These are phyloP conservation scores for Heteromormyrus szaboi DNA, from an alignment of 2,797 vertebrate species.

Conservation along the genomic window DNA sequence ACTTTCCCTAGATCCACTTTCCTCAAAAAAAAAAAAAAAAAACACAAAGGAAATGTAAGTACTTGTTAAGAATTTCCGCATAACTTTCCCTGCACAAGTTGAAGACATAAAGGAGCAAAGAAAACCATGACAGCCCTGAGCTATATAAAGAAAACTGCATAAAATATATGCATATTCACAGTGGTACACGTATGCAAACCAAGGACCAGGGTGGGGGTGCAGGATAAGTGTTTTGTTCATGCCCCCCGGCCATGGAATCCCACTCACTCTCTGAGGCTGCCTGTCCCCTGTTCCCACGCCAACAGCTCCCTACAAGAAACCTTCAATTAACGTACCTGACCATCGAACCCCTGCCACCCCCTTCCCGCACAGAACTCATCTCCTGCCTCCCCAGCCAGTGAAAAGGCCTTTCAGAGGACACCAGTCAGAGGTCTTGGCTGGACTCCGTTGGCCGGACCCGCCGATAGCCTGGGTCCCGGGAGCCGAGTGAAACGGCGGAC, in stretches of 20 bases:
- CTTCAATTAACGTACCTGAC: slow-evolving; percentile 26
- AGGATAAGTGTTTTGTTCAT: neutral
- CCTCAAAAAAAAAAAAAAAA: neutral
- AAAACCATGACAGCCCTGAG: neutral
- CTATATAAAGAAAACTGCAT: neutral
- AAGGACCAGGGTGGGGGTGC: neutral
- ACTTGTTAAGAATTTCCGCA: neutral
- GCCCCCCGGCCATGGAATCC: neutral
- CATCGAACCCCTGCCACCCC: slow-evolving; percentile 10
- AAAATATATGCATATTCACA: neutral
- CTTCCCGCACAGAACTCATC: neutral
- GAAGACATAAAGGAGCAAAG: neutral
- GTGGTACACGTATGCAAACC: neutral
- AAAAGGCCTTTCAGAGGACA: slow-evolving; percentile 10
- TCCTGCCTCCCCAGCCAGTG: slow-evolving; percentile 4
- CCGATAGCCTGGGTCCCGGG: neutral
- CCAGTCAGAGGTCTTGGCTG: neutral
- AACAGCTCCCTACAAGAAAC: slow-evolving; percentile 10
- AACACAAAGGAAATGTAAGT: neutral
- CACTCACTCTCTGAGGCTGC: neutral
- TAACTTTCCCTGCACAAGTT: neutral
- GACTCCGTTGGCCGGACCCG: neutral
- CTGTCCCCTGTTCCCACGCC: slow-evolving; percentile 30
- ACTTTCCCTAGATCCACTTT: slow-evolving; percentile 2
- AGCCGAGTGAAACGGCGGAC: neutral